A percentile compares a stretch with the other conserved stretches of the same genome.
phyloP scores from a whole-genome alignment of 1,140 invertebrate genomes.

The Triops longicaudatus region DNA sequence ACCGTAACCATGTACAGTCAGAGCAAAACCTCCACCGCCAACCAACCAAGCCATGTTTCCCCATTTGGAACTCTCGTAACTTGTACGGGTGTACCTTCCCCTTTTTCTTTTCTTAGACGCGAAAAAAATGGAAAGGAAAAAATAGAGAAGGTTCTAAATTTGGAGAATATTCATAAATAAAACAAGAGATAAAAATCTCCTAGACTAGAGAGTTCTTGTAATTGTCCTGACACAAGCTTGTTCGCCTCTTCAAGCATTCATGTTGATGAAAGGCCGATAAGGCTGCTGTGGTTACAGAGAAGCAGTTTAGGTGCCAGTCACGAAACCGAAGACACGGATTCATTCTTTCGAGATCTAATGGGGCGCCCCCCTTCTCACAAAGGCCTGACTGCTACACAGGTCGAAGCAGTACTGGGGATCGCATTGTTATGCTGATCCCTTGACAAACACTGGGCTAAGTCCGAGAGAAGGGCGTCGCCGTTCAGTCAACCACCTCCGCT shows the following conservation, averaged over 20 bases:
- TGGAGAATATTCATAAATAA: neutral
- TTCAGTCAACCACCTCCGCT: neutral
- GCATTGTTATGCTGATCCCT: constrained; percentile 15
- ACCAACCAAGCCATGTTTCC: neutral
- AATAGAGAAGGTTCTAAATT: neutral
- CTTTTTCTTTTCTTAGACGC: no score
- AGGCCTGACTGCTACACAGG: neutral
- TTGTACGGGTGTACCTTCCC: neutral
- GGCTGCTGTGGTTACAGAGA: neutral
- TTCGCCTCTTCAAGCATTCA: neutral
- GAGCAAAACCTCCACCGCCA: neutral
- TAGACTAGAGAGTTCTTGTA: neutral
- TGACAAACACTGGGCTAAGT: neutral
- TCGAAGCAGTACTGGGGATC: neutral
- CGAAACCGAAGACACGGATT: neutral
- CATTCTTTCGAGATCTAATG: neutral
- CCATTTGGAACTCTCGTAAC: neutral
- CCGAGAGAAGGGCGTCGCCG: neutral
- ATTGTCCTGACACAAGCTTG: neutral
- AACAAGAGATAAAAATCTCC: neutral
- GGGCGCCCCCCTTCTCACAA: neutral
- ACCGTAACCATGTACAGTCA: neutral
- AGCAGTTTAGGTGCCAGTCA: neutral
- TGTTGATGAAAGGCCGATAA: neutral
- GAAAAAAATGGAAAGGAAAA: neutral